Conservation (phyloP, 2,113 vertebrate genomes). For the human region GRCh38 chr7:116378001-116378500, state of each 20-base stretch:
- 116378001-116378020: not conserved
- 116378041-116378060: not conserved
- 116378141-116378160: not conserved
- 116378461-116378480: not conserved
- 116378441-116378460: not conserved
- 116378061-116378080: not conserved
- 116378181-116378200: not conserved
- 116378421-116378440: not conserved
- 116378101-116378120: not conserved
- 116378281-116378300: not conserved
- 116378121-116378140: not conserved
- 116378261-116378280: not conserved
- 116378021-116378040: not conserved
- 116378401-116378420: too few relatives aligned
- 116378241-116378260: not conserved
- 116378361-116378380: not conserved
- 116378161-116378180: not conserved
- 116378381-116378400: not conserved
- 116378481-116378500: not conserved
- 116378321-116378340: not conserved
- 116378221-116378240: not conserved
- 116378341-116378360: not conserved
- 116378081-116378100: not conserved
- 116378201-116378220: not conserved
- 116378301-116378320: too few relatives aligned